A percentile compares a stretch with the other conserved stretches of the same genome.
phyloP scores from a whole-genome alignment of 2,888 invertebrate genomes.

The Rhamnusium bicolor region DNA sequence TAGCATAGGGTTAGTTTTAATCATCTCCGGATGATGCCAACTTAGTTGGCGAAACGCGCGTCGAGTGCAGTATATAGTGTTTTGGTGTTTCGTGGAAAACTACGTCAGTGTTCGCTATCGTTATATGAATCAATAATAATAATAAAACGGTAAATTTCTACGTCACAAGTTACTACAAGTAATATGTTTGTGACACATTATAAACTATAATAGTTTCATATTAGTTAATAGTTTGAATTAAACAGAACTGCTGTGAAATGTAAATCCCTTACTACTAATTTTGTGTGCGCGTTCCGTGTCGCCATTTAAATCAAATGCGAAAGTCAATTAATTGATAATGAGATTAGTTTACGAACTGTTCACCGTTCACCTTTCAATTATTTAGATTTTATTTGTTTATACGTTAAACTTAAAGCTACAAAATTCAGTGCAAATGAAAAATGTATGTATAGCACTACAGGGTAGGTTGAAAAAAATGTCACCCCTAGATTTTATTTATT shows the following conservation, averaged over 20 bases:
- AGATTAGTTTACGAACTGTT: slow-evolving; percentile 52
- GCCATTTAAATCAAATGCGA: slow-evolving; percentile 51
- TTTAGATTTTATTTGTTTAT: background rate
- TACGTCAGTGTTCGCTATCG: too few relatives aligned
- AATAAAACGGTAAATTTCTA: background rate
- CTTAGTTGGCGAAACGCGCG: too few relatives aligned
- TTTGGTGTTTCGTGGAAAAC: too few relatives aligned
- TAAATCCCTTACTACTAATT: slow-evolving; percentile 49
- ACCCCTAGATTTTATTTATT: too few relatives aligned
- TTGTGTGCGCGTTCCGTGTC: slow-evolving; percentile 45
- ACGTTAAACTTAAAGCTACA: background rate
- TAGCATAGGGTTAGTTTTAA: too few relatives aligned
- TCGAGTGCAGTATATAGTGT: too few relatives aligned
- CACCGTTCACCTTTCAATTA: slow-evolving; percentile 45
- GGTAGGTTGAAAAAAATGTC: too few relatives aligned
- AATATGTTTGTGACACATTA: background rate
- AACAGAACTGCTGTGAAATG: slow-evolving; percentile 45
- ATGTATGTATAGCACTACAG: too few relatives aligned
- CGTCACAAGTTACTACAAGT: slow-evolving; percentile 1
- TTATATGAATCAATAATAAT: background rate
- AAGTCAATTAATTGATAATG: slow-evolving; percentile 54
- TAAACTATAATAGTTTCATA: slow-evolving; percentile 39
- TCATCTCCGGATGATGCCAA: too few relatives aligned
- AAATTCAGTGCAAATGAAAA: background rate
- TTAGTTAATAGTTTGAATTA: slow-evolving; percentile 41